Evolutionary conservation across 2,113 vertebrate genomes (phyloP).

Genomic region (Uria aalge): DNA sequence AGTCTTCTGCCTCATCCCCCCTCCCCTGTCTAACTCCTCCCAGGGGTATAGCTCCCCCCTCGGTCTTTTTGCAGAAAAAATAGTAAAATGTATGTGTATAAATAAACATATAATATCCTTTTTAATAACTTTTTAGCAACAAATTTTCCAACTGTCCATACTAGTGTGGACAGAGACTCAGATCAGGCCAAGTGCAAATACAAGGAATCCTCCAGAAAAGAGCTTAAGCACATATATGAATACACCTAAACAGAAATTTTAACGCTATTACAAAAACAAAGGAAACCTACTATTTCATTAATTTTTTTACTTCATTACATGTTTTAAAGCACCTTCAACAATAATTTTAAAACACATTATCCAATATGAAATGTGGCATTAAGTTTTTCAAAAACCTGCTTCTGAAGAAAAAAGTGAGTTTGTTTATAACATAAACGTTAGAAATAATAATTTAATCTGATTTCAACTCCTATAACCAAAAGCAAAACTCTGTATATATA

Average conservation of each 20-base stretch:
- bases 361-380: not conserved
- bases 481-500: not conserved
- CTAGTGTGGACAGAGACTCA: not conserved
- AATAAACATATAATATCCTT: not conserved
- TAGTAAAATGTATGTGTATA: not conserved
- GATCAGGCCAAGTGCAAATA: not conserved
- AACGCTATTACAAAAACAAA: not conserved
- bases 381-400: not conserved
- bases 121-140: not conserved
- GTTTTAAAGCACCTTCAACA: not conserved
- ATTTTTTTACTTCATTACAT: not conserved
- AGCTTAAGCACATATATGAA: not conserved
- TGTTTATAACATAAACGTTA: not conserved
- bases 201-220: not conserved
- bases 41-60: not conserved
- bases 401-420: not conserved
- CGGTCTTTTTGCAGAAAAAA: not conserved
- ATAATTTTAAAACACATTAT: not conserved
- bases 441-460: not conserved
- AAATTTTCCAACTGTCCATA: not conserved
- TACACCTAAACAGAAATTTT: not conserved
- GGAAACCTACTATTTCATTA: not conserved
- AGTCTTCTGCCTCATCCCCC: not conserved
- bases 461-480: not conserved
- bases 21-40: not conserved